Evolutionary conservation across 2,797 vertebrate species (phyloP).

Genomic region (Paguma larvata): DNA sequence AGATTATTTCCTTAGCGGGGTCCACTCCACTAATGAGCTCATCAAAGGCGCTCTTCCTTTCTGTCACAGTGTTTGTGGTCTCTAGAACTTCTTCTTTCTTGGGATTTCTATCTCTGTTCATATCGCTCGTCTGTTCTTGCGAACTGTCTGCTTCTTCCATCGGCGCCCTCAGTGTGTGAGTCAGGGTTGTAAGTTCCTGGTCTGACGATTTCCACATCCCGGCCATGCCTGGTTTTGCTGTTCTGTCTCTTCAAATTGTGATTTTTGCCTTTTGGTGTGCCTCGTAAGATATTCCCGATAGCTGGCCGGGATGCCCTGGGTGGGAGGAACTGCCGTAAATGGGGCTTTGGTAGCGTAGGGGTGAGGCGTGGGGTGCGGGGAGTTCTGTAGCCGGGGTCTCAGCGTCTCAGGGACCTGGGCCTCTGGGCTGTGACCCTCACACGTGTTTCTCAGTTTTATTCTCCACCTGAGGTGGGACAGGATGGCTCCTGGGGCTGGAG

Average conservation of each 20-base stretch:
- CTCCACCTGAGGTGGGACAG: background rate
- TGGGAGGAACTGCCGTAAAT: background rate
- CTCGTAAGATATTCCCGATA: background rate
- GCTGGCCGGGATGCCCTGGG: background rate
- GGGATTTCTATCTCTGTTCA: background rate
- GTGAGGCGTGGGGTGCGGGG: too few species aligned
- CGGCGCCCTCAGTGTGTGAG: background rate
- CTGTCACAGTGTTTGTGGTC: background rate
- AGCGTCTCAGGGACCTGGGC: background rate
- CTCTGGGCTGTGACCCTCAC: background rate
- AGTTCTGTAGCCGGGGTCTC: background rate
- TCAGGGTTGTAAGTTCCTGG: background rate
- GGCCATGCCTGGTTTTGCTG: background rate
- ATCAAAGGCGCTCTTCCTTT: background rate
- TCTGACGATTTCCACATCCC: background rate
- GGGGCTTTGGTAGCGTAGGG: background rate
- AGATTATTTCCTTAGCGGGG: background rate
- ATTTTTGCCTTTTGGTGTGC: background rate
- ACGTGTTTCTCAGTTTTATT: background rate
- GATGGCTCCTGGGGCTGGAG: background rate
- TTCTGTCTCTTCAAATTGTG: background rate
- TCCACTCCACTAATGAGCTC: background rate
- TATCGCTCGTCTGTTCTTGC: rapidly evolving
- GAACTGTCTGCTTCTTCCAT: background rate
- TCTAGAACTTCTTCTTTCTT: background rate